Base-by-base conservation (phyloP, 30 jellyfish, hydroid and myxozoan species). In the Haliclystus octoradiatus region DNA sequence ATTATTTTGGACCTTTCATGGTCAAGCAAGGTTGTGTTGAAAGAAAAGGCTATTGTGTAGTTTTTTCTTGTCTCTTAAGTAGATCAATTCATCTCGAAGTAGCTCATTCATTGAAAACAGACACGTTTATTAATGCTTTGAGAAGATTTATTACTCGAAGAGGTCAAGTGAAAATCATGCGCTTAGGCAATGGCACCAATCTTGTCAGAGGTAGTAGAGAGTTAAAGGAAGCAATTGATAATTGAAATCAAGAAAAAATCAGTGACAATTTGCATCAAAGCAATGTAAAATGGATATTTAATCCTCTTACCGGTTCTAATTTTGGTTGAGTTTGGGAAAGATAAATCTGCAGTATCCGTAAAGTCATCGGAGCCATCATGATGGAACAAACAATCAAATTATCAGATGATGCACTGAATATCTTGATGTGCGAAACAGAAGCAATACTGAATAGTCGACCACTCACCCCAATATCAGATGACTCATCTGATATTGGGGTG, bases 251-350 rank as follows among this genome's bases (percentile, higher is more conserved):
- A 60, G 19, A 19, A 53, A 62, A 49, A 46, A 62, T 76, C 26
- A n/a, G n/a, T n/a, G n/a, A n/a, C n/a, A n/a, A n/a, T n/a, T n/a
- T n/a, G n/a, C n/a, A n/a, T n/a, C n/a, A n/a, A n/a, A n/a, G n/a
- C 23, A 47, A 65, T 15, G 32, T 76, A 27, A 51, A 33, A 2
- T 79, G 93, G 93, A 40, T 25, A 0, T 70, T 70, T 50, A 61
- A 71, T 52, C 93, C 93, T 2, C 93, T 84, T 26, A 27, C 64
- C 4, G 73, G 79, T 1, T 60, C 74, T 0, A 79, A 79, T 47
- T 60, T 66, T 74, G 93, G 78, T n/a, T 84, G 93, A 22, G 93
- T 71, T 0, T 79, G 79, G 84, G 93, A 79, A 40, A 64, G 84
- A 4, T 28, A 49, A 19, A 79, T 79, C 1, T 64, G 84, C 24